phyloP scores from a whole-genome alignment of 2,113 vertebrate species.

The Mellivora capensis region DNA sequence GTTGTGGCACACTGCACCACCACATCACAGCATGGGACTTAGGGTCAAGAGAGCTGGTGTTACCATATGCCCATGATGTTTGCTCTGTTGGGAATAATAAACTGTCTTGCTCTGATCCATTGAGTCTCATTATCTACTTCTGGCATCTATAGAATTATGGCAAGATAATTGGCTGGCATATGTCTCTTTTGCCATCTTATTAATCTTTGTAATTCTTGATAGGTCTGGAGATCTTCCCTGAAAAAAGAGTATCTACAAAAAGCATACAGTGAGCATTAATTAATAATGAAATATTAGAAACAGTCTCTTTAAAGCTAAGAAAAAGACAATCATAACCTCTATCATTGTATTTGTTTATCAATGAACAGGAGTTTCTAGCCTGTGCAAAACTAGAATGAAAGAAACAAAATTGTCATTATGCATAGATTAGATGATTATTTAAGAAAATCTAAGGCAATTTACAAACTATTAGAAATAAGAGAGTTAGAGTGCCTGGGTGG shows the following conservation, averaged over 20 bases:
- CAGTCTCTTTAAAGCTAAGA: not conserved
- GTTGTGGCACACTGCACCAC: not conserved
- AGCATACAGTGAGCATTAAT: not conserved
- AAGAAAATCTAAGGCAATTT: conserved; percentile 1
- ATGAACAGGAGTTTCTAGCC: not conserved
- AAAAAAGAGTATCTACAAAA: not conserved
- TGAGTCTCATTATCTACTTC: not conserved
- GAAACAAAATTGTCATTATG: not conserved
- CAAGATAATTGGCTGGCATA: not conserved
- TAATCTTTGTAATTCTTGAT: not conserved
- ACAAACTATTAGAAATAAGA: conserved; percentile 7
- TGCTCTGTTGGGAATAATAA: not conserved
- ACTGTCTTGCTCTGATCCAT: not conserved
- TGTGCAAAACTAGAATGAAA: not conserved
- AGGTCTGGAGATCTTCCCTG: not conserved
- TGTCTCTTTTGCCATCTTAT: not conserved
- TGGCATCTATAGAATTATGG: not conserved
- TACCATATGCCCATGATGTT: too few species aligned
- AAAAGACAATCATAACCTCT: not conserved
- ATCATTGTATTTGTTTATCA: not conserved
- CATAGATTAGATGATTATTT: not conserved
- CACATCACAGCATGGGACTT: not conserved
- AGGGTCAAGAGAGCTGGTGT: not conserved
- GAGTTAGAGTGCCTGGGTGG: too few species aligned
- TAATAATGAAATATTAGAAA: not conserved